Base-by-base conservation (phyloP, 2,797 vertebrate species). In the Glossophaga mutica region DNA sequence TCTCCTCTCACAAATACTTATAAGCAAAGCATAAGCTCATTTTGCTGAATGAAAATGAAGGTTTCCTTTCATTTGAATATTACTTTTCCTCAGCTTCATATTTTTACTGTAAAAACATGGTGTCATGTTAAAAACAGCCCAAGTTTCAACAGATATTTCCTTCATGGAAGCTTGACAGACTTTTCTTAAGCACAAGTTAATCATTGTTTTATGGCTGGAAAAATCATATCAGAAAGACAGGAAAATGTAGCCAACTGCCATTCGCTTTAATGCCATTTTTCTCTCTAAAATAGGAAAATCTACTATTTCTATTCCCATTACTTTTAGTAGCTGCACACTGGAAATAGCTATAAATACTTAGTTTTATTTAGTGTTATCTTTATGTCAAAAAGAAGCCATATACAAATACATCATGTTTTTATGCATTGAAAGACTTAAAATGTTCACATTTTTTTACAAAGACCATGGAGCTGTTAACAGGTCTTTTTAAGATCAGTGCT, bases 141-240 rank as follows among this genome's bases (percentile, higher is more conserved):
- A 76, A 42, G 22, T 91, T 91, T 94, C 48, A 34, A 89, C 3
- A 65, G 44, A 73, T 79, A 79, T 94, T 95, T 97, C 90, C 81
- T 91, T 68, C 68, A 52, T 62, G 59, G 78, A 94, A 82, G 94
- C 29, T 10, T 83, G 82, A 94, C 87, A 84, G 74, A 76, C 67
- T 67, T 95, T 83, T 76, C 55, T 82, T 32, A 87, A 92, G 50
- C 32, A 76, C 39, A 79, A 78, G 52, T 34, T 87, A 87, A 96
- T 96, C 62, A 59, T 46, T 94, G 46, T 96, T 96, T 92, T 91
- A 94, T 46, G 57, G 18, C 55, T 46, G 90, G 92, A 97, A 97
- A 98, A 97, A 87, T 50, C 55, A 21, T 85, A 97, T 97, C 90
- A 96, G 78, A 94, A 96, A 77, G 42, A 94, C 39, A 74, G 39